phyloP scores from a whole-genome alignment of 2,888 invertebrate genomes.

The Meloe dianella region DNA sequence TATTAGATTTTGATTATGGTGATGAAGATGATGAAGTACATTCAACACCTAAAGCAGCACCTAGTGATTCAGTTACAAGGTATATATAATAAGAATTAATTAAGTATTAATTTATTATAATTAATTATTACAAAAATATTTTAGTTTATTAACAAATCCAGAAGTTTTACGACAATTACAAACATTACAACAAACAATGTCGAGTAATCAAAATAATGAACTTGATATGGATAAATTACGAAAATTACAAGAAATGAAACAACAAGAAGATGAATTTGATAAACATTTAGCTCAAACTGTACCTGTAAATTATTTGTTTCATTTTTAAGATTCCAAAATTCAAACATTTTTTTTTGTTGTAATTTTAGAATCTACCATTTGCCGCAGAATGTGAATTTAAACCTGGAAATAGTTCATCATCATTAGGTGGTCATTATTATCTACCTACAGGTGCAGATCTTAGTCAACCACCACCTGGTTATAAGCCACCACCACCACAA shows the following conservation, averaged over 20 bases:
- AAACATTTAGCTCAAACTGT: conserved; percentile 77
- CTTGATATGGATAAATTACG: conserved; percentile 74
- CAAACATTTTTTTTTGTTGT: conserved; percentile 3
- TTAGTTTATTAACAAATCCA: conserved; percentile 81
- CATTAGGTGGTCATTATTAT: conserved; percentile 46
- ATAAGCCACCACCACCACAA: conserved; percentile 55
- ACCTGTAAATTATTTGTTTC: conserved; percentile 66
- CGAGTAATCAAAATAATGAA: conserved; percentile 60
- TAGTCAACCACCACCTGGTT: conserved; percentile 65
- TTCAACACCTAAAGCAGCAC: conserved; percentile 59
- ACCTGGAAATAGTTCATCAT: conserved; percentile 54
- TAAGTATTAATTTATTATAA: conserved; percentile 36
- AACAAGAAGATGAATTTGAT: conserved; percentile 78
- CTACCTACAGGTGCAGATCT: conserved; percentile 54
- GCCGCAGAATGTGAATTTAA: conserved; percentile 71
- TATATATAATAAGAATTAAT: conserved; percentile 22
- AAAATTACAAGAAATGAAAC: conserved; percentile 72
- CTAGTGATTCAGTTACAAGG: conserved; percentile 49
- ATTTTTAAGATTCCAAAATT: too few species aligned
- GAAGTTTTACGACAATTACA: conserved; percentile 90
- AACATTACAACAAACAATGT: conserved; percentile 63
- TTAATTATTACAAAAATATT: too few species aligned
- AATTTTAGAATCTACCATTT: conserved; percentile 67
- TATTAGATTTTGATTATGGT: conserved; percentile 90
- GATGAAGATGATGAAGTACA: conserved; percentile 85